A percentile compares a stretch with the other conserved stretches of the same genome.
phyloP scores from a whole-genome alignment of 2,888 invertebrate species.

The Clusia tigrina region DNA sequence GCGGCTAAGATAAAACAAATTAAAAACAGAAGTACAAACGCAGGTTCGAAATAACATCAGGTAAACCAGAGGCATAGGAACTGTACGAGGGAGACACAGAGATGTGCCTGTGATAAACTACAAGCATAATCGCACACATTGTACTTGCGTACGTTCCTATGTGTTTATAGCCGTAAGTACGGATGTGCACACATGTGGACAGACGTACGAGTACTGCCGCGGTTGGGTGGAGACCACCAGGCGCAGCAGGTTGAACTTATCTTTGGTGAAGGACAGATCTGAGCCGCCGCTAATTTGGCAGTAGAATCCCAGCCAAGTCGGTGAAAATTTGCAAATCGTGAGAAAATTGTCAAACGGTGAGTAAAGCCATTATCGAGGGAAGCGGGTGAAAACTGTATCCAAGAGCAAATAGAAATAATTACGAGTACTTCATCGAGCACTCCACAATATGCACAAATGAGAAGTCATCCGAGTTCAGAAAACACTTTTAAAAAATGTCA shows the following conservation, averaged over 20 bases:
- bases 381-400: too few relatives aligned
- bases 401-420: too few relatives aligned
- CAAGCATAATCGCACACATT: neutral
- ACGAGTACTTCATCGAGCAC: too few relatives aligned
- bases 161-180: neutral
- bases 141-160: too few relatives aligned
- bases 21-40: neutral
- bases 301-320: neutral
- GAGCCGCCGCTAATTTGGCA: neutral
- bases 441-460: neutral
- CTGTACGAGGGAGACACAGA: neutral
- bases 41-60: neutral
- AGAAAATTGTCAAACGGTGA: neutral
- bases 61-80: neutral
- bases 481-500: neutral
- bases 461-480: neutral
- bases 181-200: neutral
- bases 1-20: neutral
- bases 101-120: conserved; percentile 1
- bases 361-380: too few relatives aligned
- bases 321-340: neutral
- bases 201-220: neutral
- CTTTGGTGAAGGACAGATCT: too few relatives aligned
- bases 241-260: neutral
- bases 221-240: neutral